A percentile compares a stretch with the other conserved stretches of the same genome.
These are phyloP conservation scores for Andrena marginata DNA, from an alignment of 2,888 invertebrate genomes.

Conservation along the genomic window DNA sequence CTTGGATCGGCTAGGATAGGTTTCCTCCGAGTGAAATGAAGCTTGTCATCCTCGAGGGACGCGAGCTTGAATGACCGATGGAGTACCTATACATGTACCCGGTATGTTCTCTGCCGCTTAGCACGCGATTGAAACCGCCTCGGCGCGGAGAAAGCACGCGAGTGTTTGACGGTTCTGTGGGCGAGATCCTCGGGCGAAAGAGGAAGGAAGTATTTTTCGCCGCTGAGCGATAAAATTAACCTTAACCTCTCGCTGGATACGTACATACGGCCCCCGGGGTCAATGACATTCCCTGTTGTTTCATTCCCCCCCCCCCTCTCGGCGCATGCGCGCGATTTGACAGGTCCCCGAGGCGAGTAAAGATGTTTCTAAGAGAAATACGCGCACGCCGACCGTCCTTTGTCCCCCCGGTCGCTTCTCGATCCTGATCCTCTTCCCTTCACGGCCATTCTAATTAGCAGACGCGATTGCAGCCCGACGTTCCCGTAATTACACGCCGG, in stretches of 20 bases:
- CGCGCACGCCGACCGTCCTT: constrained; percentile 31
- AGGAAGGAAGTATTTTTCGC: constrained; percentile 69
- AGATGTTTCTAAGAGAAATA: constrained; percentile 60
- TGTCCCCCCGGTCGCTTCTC: constrained; percentile 2
- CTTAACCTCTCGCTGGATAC: constrained; percentile 73
- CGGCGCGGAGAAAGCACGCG: too few species aligned
- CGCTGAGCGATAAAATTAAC: constrained; percentile 71
- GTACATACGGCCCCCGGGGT: constrained; percentile 64
- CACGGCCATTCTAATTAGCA: neutral
- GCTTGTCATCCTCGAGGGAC: neutral
- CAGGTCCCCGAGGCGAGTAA: constrained; percentile 62
- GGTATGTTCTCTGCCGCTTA: too few species aligned
- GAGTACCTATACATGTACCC: too few species aligned
- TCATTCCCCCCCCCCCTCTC: constrained; percentile 66
- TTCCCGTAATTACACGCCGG: neutral
- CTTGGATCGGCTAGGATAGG: neutral
- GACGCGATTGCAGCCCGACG: neutral
- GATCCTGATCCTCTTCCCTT: neutral
- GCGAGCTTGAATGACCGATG: neutral
- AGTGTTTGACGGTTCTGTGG: neutral
- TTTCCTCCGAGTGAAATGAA: too few species aligned
- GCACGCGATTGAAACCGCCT: too few species aligned
- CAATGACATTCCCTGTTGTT: constrained; percentile 73
- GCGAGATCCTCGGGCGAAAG: constrained; percentile 20
- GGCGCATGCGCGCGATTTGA: constrained; percentile 72